A percentile compares a stretch with the other conserved stretches of the same genome.
Evolutionary conservation across 1,140 invertebrate genomes (phyloP).

Genomic region (Heterodera carotae): DNA sequence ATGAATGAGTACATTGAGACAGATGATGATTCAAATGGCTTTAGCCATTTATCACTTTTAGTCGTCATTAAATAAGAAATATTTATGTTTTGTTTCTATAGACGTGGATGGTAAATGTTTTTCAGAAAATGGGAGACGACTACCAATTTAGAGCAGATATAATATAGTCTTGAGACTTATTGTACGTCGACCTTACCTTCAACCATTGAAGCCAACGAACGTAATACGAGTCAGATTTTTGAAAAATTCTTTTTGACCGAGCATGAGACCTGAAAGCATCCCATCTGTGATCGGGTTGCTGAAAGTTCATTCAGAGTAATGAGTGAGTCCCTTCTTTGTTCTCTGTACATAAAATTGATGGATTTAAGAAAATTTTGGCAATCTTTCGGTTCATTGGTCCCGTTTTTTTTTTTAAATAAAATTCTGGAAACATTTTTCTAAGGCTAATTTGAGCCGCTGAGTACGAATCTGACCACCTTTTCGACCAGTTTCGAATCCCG

Average conservation of each 20-base stretch:
- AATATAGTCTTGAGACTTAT: too few relatives aligned
- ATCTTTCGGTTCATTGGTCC: neutral
- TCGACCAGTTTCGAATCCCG: neutral
- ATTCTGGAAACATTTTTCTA: neutral
- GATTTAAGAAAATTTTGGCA: neutral
- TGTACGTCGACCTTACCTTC: slow-evolving; percentile 15
- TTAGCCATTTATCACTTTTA: neutral
- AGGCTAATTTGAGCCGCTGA: neutral
- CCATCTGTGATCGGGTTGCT: slow-evolving; percentile 21
- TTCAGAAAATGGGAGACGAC: too few relatives aligned
- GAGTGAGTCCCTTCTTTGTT: too few relatives aligned
- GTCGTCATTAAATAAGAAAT: too few relatives aligned
- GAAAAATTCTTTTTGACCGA: slow-evolving; percentile 17
- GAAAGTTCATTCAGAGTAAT: slow-evolving; percentile 5
- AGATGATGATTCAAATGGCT: too few relatives aligned
- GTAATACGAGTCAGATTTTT: slow-evolving; percentile 32
- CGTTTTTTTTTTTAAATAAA: neutral
- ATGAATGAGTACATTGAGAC: too few relatives aligned
- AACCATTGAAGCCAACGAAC: slow-evolving; percentile 40
- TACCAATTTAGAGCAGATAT: too few relatives aligned
- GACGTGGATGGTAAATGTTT: slow-evolving; percentile 4
- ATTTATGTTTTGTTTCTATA: too few relatives aligned
- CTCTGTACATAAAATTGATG: too few relatives aligned
- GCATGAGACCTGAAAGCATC: slow-evolving; percentile 36
- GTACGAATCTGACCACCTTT: neutral